phyloP scores from a whole-genome alignment of 2,797 vertebrate species.

The Sphenodon punctatus region DNA sequence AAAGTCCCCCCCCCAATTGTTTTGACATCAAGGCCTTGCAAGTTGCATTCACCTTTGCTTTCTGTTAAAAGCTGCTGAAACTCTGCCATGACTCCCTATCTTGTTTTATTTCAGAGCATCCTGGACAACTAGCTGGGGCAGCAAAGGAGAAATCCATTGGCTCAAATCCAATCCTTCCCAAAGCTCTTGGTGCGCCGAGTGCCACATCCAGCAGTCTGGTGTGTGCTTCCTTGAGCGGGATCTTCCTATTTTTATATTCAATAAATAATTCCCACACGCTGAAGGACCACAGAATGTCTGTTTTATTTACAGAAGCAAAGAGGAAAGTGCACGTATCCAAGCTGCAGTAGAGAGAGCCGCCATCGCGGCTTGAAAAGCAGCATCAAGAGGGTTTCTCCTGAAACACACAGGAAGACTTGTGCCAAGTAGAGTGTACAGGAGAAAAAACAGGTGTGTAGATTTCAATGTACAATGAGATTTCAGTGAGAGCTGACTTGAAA shows the following conservation, averaged over 20 bases:
- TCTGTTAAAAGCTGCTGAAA: background rate
- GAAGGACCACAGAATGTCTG: rapidly evolving
- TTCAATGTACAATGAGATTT: too few species aligned
- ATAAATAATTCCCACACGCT: background rate
- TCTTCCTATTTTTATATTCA: background rate
- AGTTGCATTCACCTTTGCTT: background rate
- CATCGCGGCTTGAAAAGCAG: too few species aligned
- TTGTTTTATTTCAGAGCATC: constrained; percentile 40
- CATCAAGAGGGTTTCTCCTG: too few species aligned
- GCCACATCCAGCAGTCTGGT: background rate
- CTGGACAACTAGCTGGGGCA: background rate
- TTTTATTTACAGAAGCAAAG: background rate
- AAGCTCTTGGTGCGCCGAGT: background rate
- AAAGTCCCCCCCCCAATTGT: background rate
- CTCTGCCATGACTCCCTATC: background rate
- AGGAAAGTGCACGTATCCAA: background rate
- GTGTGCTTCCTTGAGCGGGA: background rate
- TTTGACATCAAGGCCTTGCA: background rate
- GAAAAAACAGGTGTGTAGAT: too few species aligned
- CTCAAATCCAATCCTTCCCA: background rate
- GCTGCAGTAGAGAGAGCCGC: background rate
- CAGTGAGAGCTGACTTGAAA: too few species aligned
- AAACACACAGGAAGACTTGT: background rate
- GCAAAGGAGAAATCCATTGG: rapidly evolving
- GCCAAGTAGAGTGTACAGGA: background rate